Evolutionary conservation across 1,140 invertebrate species (phyloP), one percentile per base, ranked within the genome.

Genomic region (Homalodisca vitripennis): DNA sequence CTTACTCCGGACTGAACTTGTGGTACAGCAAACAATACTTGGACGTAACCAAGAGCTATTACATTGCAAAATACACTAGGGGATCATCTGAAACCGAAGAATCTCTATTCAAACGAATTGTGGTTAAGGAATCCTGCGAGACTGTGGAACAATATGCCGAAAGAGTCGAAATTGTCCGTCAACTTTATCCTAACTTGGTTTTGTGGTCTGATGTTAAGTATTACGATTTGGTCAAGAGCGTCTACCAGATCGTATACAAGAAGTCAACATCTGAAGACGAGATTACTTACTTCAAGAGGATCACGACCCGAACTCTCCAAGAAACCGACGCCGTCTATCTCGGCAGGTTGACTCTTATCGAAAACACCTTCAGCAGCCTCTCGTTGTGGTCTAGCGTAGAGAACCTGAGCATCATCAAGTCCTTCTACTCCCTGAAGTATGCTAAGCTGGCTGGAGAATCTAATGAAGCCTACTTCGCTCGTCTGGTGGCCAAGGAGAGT

Each of bases 11-110:
- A 14, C n/a, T 51, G 48, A 22, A 51, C 3, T 22, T 51, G 3
- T 51, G 48, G 48, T 51, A 51, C 48, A 51, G 48, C 22, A 22
- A 51, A 20, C 17, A 51, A 51, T 51, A 51, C 48, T 51, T 51
- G 3, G 22, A 22, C n/a, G 14, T 20, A 22, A 22, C 22, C 3
- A 51, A 51, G 48, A 3, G 22, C 14, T 51, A 20, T 20, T 51
- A 51, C 48, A 20, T 22, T 51, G 3, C 22, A 3, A 20, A 51
- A 3, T 51, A 51, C 48, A 20, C 48, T 22, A 51, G 22, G n/a
- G 22, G 22, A 20, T 20, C 48, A 12, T 14, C 17, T 20, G 48
- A 51, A 20, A 51, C 48, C n/a, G 48, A 51, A 51, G 48, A 51
- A n/a, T 51, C 48, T 3, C 22, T 12, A 14, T 51, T 51, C 48